These are phyloP conservation scores for Cichladusa arquata DNA, from an alignment of 2,113 vertebrate species.

Conservation along the genomic window DNA sequence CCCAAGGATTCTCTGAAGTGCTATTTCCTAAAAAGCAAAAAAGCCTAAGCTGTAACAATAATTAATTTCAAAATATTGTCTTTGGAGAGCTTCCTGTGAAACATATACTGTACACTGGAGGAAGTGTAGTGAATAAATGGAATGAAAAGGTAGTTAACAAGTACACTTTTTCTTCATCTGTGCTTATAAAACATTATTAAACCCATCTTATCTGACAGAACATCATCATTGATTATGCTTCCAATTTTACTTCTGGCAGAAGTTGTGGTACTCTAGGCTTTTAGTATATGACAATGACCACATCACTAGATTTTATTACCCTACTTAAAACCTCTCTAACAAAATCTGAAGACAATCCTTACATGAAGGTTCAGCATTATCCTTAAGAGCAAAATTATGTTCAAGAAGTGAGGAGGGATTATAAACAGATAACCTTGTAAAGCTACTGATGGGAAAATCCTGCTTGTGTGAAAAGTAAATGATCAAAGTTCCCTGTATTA, in stretches of 20 bases:
- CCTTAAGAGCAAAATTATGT: slow-evolving; percentile 33
- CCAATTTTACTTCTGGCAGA: slow-evolving; percentile 40
- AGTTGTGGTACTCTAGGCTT: not conserved
- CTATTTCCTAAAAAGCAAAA: not conserved
- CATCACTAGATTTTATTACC: slow-evolving; percentile 49
- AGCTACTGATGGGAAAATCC: not conserved
- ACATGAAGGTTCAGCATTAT: not conserved
- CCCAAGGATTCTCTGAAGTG: not conserved
- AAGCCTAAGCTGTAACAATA: not conserved
- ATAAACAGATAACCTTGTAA: slow-evolving; percentile 37
- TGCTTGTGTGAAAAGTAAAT: not conserved
- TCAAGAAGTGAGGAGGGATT: slow-evolving; percentile 8
- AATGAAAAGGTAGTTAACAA: slow-evolving; percentile 15
- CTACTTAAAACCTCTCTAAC: slow-evolving; percentile 22
- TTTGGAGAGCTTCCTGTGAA: not conserved
- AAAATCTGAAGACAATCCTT: slow-evolving; percentile 6
- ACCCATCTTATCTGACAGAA: slow-evolving; percentile 22
- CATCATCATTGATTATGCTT: slow-evolving; percentile 31
- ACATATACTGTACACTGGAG: not conserved
- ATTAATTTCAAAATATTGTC: slow-evolving; percentile 9
- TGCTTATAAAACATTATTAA: slow-evolving; percentile 51
- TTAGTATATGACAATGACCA: slow-evolving; percentile 7
- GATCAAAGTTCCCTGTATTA: not conserved
- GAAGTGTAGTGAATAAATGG: not conserved
- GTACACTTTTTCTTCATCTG: not conserved